Evolutionary conservation across 2,113 vertebrate species (phyloP), one percentile per base, ranked within the genome.

Genomic region (Oxyura jamaicensis): DNA sequence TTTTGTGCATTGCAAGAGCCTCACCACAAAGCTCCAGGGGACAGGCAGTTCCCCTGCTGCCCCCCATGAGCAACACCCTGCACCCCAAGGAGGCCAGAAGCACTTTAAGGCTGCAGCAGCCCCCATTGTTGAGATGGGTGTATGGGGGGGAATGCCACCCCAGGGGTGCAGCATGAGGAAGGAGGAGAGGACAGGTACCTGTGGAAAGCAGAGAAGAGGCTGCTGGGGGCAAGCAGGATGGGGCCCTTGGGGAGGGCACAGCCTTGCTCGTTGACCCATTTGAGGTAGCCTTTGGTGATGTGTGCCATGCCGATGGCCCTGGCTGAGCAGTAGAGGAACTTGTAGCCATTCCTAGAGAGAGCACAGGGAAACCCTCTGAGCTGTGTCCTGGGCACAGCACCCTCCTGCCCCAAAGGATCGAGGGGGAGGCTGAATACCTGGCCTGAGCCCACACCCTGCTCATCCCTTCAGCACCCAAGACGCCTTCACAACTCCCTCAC

Each of bases 311-410:
- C 99, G 1, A 99, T 99, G 2, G 99, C 98, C 79, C 99, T 98
- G 2, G 99, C 99, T 0, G 99, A 99, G 91, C 99, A 99, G 93
- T 99, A 99, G 85, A 99, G 98, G 97, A 99, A 99, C 96, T 99
- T 99, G 95, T 99, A 99, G 62, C 99, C 99, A 3, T 99, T 99
- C 97, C 99, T 99, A 90, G 56, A 58, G 68, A 78, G 31, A 80
- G 48, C 22, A 68, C 39, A 92, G 42, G 42, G 62, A 92, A 33
- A 5, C 5, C 14, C 25, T 52, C 71, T 41, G 71, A 88, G 78
- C 66, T 35, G 39, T 8, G 39, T 11, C 25, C 46, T 21, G 8
- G 8, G 19, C 76, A 36, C 7, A 21, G 39, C 5, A 29, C 36
- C 23, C 39, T 83, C 41, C 59, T 62, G 25, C 2, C 68, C 28